Evolutionary conservation across 2,113 vertebrate species (phyloP).

Genomic region (Sphyrna mokarran): DNA sequence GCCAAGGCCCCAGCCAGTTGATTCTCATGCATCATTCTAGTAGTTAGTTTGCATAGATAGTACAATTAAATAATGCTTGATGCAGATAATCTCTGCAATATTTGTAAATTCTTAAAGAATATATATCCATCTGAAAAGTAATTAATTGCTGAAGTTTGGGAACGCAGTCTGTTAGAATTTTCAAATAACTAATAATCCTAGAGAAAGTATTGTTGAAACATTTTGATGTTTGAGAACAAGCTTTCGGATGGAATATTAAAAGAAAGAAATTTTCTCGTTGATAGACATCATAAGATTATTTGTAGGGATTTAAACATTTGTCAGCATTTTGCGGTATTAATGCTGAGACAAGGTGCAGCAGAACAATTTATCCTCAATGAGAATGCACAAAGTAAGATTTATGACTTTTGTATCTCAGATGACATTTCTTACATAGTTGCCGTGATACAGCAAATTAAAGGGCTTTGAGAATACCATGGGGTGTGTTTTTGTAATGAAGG

Average conservation of each 20-base stretch:
- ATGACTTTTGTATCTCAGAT: slow-evolving; percentile 55
- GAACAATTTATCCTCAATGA: slow-evolving; percentile 55
- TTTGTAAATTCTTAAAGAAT: slow-evolving; percentile 7
- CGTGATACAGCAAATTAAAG: slow-evolving; percentile 63
- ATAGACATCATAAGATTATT: slow-evolving; percentile 39
- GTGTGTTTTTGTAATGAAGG: slow-evolving; percentile 69
- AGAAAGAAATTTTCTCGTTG: slow-evolving; percentile 23
- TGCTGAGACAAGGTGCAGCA: slow-evolving; percentile 46
- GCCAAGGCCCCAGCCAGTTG: neutral
- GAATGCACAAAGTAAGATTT: slow-evolving; percentile 63
- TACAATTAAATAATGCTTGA: neutral
- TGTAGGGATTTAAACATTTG: slow-evolving; percentile 43
- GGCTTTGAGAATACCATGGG: slow-evolving; percentile 56
- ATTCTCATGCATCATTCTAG: neutral
- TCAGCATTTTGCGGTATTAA: slow-evolving; percentile 45
- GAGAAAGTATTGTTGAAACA: neutral
- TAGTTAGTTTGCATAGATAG: neutral
- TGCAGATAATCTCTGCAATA: neutral
- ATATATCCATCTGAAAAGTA: neutral
- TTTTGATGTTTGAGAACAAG: neutral
- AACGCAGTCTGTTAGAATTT: neutral
- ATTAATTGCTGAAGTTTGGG: neutral
- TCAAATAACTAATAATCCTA: no score
- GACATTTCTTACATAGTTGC: slow-evolving; percentile 57
- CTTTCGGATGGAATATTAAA: neutral